phyloP scores from a whole-genome alignment of 2,113 vertebrate species.

The Choloepus hoffmanni region DNA sequence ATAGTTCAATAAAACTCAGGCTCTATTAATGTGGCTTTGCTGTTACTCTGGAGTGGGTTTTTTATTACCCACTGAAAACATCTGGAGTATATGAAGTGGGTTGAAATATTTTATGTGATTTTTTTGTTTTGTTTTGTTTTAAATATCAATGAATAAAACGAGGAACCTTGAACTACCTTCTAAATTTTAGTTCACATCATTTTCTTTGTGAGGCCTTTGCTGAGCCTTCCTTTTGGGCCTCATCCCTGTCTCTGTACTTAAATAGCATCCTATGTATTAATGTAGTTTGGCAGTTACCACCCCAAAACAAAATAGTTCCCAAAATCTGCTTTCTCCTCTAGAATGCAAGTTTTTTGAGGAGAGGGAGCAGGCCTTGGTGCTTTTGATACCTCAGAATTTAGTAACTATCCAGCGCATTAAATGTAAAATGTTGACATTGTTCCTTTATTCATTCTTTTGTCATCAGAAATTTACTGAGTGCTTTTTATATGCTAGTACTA shows the following conservation, averaged over 20 bases:
- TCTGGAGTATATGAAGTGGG: background rate
- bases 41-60: background rate
- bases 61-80: background rate
- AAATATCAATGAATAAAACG: background rate
- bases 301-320: background rate
- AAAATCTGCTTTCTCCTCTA: background rate
- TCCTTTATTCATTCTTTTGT: background rate
- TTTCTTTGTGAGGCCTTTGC: background rate
- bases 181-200: background rate
- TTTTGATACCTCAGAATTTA: background rate
- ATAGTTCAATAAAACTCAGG: background rate
- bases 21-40: background rate
- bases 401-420: background rate
- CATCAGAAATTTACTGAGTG: background rate
- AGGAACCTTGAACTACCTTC: background rate
- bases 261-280: background rate
- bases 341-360: background rate
- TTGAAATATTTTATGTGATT: background rate
- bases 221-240: background rate
- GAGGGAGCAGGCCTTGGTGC: background rate
- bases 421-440: background rate
- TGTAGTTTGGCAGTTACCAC: background rate
- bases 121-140: background rate
- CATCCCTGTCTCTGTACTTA: background rate
- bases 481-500: background rate